Base-by-base conservation (phyloP, 2,113 vertebrate species). In the Ceyx melanurus region DNA sequence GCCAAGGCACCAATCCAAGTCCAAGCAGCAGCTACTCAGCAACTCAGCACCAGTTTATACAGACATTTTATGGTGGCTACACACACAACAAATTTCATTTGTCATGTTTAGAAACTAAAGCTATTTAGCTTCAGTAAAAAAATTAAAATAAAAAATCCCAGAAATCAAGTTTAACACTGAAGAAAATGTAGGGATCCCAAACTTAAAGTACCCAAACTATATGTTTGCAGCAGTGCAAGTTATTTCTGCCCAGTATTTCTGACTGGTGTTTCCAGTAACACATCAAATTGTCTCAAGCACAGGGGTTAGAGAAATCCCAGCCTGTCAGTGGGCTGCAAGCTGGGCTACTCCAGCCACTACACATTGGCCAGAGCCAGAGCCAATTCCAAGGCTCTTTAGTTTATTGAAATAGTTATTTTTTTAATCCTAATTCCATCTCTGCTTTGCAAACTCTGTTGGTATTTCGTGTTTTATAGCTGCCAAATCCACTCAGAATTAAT, bases 1-100 rank as follows among this genome's bases (percentile, higher is more conserved):
- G 88, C 72, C 93, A 93, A 97, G 84, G 94, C 88, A 92, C 74
- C 86, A 83, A 92, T 94, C 90, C 94, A 96, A 96, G 88, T 71
- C 93, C 92, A 94, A 91, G 70, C 45, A 95, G 71, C 61, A 82
- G 20, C 74, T 57, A 33, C 73, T 53, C 62, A 76, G 56, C 75
- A 89, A 80, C 86, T 87, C 61, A 78, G 65, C 71, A 57, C n/a
- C 45, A 79, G 84, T 82, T 92, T 62, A 89, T 46, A 93, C 31
- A 83, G 60, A 62, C 72, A 53, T 76, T 95, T 85, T 35, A 93
- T 17, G 45, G 76, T 80, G 35, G 43, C 51, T 80, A 85, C n/a
- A 51, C 82, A 64, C 0, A 60, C 13, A 73, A 70, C 16, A 67
- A 48, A 84, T 85, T 76, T 62, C 22, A 67, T 45, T 68, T 40